Conservation (phyloP, 2,888 invertebrate species). For the Drosophila histrio region DNA sequence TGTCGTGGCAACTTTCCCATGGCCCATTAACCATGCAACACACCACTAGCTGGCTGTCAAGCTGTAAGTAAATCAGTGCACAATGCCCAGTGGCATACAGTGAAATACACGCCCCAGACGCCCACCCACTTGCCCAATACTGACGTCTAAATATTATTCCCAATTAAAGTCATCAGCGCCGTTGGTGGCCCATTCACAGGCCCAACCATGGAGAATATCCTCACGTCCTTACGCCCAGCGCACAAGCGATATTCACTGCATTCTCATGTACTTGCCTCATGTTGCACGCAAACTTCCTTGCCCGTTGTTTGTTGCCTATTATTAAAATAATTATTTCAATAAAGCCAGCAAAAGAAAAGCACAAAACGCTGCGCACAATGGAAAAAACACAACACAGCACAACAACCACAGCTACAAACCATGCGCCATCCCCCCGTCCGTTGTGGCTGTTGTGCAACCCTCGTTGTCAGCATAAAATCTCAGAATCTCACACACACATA, state of each 20-base stretch:
- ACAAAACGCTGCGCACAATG: constrained; percentile 73
- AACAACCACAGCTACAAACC: constrained; percentile 11
- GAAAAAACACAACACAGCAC: constrained; percentile 37
- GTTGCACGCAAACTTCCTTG: constrained; percentile 40
- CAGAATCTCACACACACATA: constrained; percentile 33
- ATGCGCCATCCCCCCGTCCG: not conserved
- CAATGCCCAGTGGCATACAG: not conserved
- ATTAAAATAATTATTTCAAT: constrained; percentile 82
- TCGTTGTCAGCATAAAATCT: constrained; percentile 75
- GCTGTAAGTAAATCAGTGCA: constrained; percentile 14
- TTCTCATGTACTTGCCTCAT: constrained; percentile 39
- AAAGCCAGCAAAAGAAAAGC: constrained; percentile 74
- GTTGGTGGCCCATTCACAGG: constrained; percentile 73
- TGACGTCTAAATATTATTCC: constrained; percentile 84
- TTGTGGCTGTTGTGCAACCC: constrained; percentile 55
- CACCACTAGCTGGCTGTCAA: not conserved
- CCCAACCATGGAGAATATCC: constrained; percentile 20
- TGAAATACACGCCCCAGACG: constrained; percentile 6
- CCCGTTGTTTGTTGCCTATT: constrained; percentile 77
- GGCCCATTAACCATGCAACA: not conserved
- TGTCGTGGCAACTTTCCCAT: constrained; percentile 27
- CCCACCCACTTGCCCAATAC: constrained; percentile 36
- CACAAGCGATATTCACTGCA: constrained; percentile 28
- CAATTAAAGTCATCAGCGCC: constrained; percentile 83
- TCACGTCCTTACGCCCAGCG: constrained; percentile 6